Percentiles rank a stretch among this genome's conserved stretches.
phyloP scores from a whole-genome alignment of 1,140 invertebrate genomes.

The Potamilus streckersoni region DNA sequence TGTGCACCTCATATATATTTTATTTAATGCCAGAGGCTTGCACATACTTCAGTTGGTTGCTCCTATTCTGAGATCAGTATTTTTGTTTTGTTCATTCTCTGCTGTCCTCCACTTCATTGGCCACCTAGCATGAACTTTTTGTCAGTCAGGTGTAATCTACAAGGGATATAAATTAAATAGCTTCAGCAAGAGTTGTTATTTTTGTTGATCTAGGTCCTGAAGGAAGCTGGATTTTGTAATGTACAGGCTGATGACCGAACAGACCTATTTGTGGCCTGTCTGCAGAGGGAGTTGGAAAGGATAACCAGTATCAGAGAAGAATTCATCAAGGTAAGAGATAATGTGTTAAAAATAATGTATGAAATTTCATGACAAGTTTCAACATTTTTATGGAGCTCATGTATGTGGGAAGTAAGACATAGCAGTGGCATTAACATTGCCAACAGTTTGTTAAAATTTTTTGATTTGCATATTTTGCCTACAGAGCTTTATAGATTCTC shows the following conservation, averaged over 20 bases:
- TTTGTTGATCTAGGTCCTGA: constrained; percentile 55
- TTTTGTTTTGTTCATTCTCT: too few species aligned
- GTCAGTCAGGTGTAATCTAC: too few species aligned
- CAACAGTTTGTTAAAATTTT: neutral
- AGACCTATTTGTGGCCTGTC: constrained; percentile 70
- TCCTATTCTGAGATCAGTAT: too few species aligned
- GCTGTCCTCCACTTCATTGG: too few species aligned
- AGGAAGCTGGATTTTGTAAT: constrained; percentile 70
- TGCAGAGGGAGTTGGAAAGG: constrained; percentile 70
- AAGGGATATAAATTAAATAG: neutral
- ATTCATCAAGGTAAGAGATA: constrained; percentile 68
- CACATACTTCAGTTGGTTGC: too few species aligned
- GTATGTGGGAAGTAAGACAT: neutral
- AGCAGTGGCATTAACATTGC: neutral
- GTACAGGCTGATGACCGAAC: constrained; percentile 72
- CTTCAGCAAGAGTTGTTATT: neutral
- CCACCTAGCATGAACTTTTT: too few species aligned
- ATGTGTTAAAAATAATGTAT: constrained; percentile 47
- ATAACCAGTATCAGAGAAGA: constrained; percentile 67
- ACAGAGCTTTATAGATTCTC: neutral
- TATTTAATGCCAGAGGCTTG: too few species aligned
- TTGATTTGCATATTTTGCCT: too few species aligned
- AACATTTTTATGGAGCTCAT: neutral
- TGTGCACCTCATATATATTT: too few species aligned
- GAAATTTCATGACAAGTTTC: neutral